phyloP scores from a whole-genome alignment of 2,888 invertebrate species.

The Meganola albula region DNA sequence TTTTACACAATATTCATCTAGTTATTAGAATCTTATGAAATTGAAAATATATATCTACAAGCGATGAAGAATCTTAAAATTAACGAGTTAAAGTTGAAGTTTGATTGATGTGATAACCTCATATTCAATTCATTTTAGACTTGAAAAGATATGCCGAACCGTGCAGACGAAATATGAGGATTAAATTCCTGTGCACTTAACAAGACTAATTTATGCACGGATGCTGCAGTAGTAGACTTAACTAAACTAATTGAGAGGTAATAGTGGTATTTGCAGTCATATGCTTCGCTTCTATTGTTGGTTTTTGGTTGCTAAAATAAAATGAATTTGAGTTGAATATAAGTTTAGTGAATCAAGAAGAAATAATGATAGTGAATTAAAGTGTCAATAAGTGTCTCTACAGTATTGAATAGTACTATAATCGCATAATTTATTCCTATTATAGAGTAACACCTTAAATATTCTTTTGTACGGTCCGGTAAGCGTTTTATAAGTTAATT shows the following conservation, averaged over 20 bases:
- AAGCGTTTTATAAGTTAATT: too few relatives aligned
- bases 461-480: too few relatives aligned
- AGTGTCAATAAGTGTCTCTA: too few relatives aligned
- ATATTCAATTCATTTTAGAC: constrained; percentile 56
- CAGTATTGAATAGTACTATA: too few relatives aligned
- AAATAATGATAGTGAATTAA: background rate
- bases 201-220: constrained; percentile 73
- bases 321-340: constrained; percentile 3
- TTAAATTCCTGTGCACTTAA: constrained; percentile 77
- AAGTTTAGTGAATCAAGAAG: background rate
- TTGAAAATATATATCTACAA: constrained; percentile 18
- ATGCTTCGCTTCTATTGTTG: constrained; percentile 34
- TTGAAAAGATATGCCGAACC: constrained; percentile 71
- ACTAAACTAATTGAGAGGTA: constrained; percentile 74
- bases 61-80: constrained; percentile 37
- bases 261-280: constrained; percentile 54
- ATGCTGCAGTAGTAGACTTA: constrained; percentile 54
- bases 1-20: background rate
- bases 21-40: constrained; percentile 18
- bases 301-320: constrained; percentile 9
- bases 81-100: constrained; percentile 36
- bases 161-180: constrained; percentile 75
- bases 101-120: constrained; percentile 30
- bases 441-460: too few relatives aligned
- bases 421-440: too few relatives aligned